Conservation (phyloP, 2,113 vertebrate species). For the Malurus alboscapulatus region DNA sequence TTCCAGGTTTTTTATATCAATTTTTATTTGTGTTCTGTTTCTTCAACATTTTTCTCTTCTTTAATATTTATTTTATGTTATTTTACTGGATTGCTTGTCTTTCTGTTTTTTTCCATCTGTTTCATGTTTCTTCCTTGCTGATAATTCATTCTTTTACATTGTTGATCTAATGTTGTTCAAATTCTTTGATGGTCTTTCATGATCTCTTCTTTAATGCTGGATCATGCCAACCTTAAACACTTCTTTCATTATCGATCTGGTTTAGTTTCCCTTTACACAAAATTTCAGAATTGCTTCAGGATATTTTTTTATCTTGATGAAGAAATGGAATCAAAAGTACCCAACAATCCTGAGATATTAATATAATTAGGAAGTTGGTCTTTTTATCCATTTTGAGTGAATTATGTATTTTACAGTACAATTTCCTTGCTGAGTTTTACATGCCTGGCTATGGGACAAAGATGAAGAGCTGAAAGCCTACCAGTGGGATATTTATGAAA, state of each 20-base stretch:
- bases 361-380: not conserved
- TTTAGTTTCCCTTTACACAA: not conserved
- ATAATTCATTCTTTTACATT: not conserved
- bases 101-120: not conserved
- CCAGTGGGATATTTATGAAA: not conserved
- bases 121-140: not conserved
- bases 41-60: not conserved
- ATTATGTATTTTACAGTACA: not conserved
- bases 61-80: not conserved
- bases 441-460: not conserved
- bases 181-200: not conserved
- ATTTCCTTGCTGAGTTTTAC: not conserved
- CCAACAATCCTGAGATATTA: not conserved
- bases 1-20: not conserved
- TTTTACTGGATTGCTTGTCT: not conserved
- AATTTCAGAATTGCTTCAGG: not conserved
- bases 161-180: not conserved
- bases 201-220: not conserved
- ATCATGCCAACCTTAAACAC: not conserved
- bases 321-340: not conserved
- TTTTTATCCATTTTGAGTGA: not conserved
- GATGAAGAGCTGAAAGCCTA: not conserved
- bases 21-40: not conserved
- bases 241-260: not conserved
- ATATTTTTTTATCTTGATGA: not conserved